Evolutionary conservation across 2,797 vertebrate species (phyloP).

Genomic region (Scarus forsteni): DNA sequence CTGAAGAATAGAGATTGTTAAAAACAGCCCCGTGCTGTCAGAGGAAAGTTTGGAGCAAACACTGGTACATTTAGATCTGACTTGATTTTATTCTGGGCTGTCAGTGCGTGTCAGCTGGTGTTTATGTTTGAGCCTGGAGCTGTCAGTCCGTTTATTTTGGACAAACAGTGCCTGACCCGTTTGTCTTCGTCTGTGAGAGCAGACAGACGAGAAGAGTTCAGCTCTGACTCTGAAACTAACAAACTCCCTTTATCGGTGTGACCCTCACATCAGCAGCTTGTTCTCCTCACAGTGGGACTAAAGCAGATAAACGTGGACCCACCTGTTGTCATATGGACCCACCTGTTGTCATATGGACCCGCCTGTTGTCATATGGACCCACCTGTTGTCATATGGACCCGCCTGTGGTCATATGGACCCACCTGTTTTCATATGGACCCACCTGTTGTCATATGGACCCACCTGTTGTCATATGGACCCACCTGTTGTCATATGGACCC

Average conservation of each 20-base stretch:
- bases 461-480: no score
- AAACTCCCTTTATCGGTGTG: not conserved
- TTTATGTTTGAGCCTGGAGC: slow-evolving; percentile 28
- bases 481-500: no score
- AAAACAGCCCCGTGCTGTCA: slow-evolving; percentile 7
- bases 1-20: not conserved
- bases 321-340: no score
- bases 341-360: no score
- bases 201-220: slow-evolving; percentile 10
- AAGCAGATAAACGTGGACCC: no score
- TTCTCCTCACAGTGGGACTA: not conserved
- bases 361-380: no score
- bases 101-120: slow-evolving; percentile 13
- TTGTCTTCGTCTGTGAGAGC: slow-evolving; percentile 12
- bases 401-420: no score
- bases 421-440: no score
- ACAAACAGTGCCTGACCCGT: slow-evolving; percentile 33
- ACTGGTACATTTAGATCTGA: slow-evolving; percentile 7
- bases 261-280: not conserved
- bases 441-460: no score
- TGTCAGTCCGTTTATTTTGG: slow-evolving; percentile 36
- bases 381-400: no score
- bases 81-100: slow-evolving; percentile 21
- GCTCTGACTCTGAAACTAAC: slow-evolving; percentile 16
- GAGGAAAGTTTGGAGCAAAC: slow-evolving; percentile 12